Conservation (phyloP, 1,140 invertebrate species). For the Drosophila subpulchrella region DNA sequence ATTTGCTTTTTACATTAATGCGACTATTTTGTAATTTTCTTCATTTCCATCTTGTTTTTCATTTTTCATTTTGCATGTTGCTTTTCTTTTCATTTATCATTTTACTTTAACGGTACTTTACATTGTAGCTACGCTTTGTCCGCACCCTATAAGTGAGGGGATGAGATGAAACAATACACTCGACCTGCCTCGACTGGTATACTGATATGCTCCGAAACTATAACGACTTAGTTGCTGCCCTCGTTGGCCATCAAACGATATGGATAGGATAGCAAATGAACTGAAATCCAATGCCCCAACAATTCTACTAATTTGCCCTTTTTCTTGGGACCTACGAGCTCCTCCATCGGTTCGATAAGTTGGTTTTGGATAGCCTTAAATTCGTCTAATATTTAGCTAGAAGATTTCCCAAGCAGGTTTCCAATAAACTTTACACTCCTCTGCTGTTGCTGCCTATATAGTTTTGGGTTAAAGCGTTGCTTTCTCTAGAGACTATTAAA, state of each 20-base stretch:
- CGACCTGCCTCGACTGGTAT: conserved; percentile 46
- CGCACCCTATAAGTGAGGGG: conserved; percentile 44
- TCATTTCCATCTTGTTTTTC: conserved; percentile 22
- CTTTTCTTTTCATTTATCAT: conserved; percentile 30
- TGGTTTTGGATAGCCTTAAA: conserved; percentile 52
- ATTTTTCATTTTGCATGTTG: conserved; percentile 23
- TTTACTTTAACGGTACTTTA: conserved; percentile 72
- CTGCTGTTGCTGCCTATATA: conserved; percentile 17
- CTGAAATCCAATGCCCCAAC: conserved; percentile 26
- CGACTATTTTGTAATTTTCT: conserved; percentile 62
- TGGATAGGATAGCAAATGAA: conserved; percentile 27
- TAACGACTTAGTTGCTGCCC: conserved; percentile 48
- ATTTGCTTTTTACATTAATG: conserved; percentile 54
- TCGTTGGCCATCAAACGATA: conserved; percentile 29
- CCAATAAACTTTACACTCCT: conserved; percentile 45
- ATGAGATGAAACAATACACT: conserved; percentile 47
- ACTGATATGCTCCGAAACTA: conserved; percentile 56
- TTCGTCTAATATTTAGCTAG: conserved; percentile 79
- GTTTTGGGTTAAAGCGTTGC: conserved; percentile 53
- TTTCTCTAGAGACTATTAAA: conserved; percentile 59
- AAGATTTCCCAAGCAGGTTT: conserved; percentile 60
- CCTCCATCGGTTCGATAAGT: conserved; percentile 5
- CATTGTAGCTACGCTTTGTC: conserved; percentile 78
- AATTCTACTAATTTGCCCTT: conserved; percentile 37
- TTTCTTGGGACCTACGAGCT: conserved; percentile 17